Conservation (phyloP, 2,888 invertebrate species). For the Catocala nupta region DNA sequence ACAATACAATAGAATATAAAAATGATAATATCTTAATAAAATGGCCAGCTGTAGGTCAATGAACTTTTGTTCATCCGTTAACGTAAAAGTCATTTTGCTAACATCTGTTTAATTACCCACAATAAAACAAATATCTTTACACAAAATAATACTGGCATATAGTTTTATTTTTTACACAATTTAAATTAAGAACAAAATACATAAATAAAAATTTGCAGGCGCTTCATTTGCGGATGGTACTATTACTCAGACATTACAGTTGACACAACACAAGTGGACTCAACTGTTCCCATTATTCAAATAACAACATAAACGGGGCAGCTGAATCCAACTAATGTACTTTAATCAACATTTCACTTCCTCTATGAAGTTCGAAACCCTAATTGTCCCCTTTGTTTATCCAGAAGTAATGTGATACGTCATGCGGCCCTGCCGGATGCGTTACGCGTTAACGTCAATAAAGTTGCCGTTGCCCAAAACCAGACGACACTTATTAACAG, state of each 20-base stretch:
- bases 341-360: constrained; percentile 67
- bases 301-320: constrained; percentile 38
- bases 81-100: constrained; percentile 1
- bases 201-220: not conserved
- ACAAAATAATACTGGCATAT: no score
- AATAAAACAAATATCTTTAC: not conserved
- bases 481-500: constrained; percentile 72
- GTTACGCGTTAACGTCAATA: constrained; percentile 84
- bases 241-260: constrained; percentile 16
- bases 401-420: constrained; percentile 80
- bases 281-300: constrained; percentile 36
- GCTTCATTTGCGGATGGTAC: constrained; percentile 10
- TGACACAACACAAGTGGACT: constrained; percentile 19
- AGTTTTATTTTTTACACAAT: no score
- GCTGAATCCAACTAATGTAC: constrained; percentile 47
- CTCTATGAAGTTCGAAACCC: constrained; percentile 68
- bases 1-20: no score
- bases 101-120: not conserved
- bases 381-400: constrained; percentile 84
- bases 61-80: constrained; percentile 3
- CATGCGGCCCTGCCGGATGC: constrained; percentile 79
- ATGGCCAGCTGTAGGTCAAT: not conserved
- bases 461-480: constrained; percentile 76
- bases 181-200: constrained; percentile 1
- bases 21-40: not conserved